A percentile compares a stretch with the other conserved stretches of the same genome.
Conservation (phyloP, 2,888 invertebrate species). For the Lasioglossum malachurum region DNA sequence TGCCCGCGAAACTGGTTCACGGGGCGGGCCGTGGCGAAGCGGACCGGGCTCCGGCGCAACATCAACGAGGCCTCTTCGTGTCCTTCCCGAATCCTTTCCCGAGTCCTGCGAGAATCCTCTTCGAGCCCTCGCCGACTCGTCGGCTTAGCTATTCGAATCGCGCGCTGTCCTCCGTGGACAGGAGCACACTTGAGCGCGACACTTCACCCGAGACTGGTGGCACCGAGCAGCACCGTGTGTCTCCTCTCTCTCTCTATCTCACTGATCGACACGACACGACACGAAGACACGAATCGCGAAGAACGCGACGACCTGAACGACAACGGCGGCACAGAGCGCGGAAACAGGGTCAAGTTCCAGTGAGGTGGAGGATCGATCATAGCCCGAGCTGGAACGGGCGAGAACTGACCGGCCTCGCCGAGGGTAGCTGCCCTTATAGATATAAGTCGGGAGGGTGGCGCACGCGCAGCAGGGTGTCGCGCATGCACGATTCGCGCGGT, state of each 20-base stretch:
- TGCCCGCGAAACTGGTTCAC: neutral
- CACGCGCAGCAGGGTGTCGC: constrained; percentile 59
- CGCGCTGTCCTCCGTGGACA: constrained; percentile 16
- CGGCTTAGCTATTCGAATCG: neutral
- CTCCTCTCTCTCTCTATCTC: neutral
- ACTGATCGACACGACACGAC: neutral
- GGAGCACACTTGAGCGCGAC: constrained; percentile 29
- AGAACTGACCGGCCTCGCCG: constrained; percentile 74
- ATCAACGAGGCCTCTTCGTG: constrained; percentile 6
- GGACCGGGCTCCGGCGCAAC: neutral
- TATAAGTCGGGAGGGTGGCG: constrained; percentile 71
- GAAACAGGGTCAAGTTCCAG: constrained; percentile 15
- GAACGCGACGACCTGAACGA: neutral
- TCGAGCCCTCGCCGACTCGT: neutral
- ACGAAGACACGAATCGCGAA: neutral
- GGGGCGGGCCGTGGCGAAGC: neutral
- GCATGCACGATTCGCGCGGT: constrained; percentile 62
- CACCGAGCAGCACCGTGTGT: neutral
- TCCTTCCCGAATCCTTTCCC: neutral
- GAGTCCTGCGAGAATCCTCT: neutral
- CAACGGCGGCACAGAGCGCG: neutral
- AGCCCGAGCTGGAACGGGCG: constrained; percentile 71
- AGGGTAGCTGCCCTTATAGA: constrained; percentile 77
- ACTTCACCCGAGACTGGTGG: constrained; percentile 31
- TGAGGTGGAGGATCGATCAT: constrained; percentile 15